These are phyloP conservation scores for Glaucidium brasilianum DNA, from an alignment of 2,113 vertebrate species.

Conservation along the genomic window DNA sequence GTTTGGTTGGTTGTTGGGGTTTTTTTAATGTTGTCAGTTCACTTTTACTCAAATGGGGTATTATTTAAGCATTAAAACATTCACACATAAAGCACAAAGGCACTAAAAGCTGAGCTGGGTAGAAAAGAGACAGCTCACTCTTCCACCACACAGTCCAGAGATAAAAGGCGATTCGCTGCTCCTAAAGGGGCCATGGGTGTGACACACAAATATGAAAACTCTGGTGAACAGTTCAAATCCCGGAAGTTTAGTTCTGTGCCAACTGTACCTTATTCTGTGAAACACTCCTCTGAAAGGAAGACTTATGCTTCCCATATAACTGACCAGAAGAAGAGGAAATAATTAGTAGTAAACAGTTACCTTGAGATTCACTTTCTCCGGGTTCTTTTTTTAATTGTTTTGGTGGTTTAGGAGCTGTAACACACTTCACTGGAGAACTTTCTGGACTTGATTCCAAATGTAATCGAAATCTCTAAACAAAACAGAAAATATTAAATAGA, in stretches of 20 bases:
- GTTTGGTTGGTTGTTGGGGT: neutral
- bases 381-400: constrained; percentile 64
- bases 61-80: neutral
- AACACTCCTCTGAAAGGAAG: neutral
- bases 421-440: constrained; percentile 62
- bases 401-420: constrained; percentile 27
- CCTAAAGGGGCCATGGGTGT: neutral
- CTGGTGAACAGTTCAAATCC: neutral
- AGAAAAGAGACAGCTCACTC: neutral
- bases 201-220: neutral
- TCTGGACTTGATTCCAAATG: constrained; percentile 73
- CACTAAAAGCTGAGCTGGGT: neutral
- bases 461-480: constrained; percentile 67
- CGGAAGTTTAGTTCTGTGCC: neutral
- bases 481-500: neutral
- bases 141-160: neutral
- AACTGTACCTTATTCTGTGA: neutral
- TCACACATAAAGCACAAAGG: neutral
- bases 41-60: neutral
- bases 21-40: neutral
- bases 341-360: constrained; percentile 37
- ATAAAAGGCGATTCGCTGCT: neutral
- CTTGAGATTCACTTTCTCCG: constrained; percentile 70
- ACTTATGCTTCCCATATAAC: neutral
- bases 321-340: neutral